These are phyloP conservation scores for Pachypsylla venusta DNA, from an alignment of 1,140 invertebrate genomes.

Conservation along the genomic window DNA sequence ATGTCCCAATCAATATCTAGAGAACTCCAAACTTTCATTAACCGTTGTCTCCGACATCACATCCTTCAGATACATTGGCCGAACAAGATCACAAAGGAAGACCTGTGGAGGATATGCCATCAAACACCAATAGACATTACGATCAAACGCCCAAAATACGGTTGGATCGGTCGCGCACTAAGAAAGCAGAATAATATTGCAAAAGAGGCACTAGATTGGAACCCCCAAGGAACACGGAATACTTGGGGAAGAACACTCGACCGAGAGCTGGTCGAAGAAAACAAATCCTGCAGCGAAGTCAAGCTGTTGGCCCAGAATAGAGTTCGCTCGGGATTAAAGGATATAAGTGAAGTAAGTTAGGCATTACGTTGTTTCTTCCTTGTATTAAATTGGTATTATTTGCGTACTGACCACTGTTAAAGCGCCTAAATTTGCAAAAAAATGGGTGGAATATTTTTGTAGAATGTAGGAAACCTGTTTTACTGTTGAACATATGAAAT, in stretches of 20 bases:
- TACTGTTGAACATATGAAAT: no score
- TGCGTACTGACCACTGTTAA: no score
- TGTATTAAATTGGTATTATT: no score
- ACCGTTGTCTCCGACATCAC: not conserved
- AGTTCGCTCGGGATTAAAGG: not conserved
- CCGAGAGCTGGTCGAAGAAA: not conserved
- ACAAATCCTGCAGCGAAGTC: not conserved
- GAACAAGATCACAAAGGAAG: not conserved
- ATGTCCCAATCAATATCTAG: no score
- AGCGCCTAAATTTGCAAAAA: no score
- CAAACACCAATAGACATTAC: not conserved
- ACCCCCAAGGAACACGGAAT: not conserved
- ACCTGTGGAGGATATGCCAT: not conserved
- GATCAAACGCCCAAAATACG: not conserved
- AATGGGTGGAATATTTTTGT: no score
- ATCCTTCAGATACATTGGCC: not conserved
- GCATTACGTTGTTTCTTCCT: no score
- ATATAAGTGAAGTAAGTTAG: no score
- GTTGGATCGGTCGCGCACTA: not conserved
- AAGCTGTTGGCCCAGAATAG: not conserved
- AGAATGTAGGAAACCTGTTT: no score
- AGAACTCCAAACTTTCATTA: not conserved
- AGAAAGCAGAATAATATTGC: not conserved
- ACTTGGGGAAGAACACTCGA: not conserved
- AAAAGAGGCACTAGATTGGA: not conserved